Evolutionary conservation across 2,113 vertebrate genomes (phyloP).

Genomic region (Daboia siamensis): DNA sequence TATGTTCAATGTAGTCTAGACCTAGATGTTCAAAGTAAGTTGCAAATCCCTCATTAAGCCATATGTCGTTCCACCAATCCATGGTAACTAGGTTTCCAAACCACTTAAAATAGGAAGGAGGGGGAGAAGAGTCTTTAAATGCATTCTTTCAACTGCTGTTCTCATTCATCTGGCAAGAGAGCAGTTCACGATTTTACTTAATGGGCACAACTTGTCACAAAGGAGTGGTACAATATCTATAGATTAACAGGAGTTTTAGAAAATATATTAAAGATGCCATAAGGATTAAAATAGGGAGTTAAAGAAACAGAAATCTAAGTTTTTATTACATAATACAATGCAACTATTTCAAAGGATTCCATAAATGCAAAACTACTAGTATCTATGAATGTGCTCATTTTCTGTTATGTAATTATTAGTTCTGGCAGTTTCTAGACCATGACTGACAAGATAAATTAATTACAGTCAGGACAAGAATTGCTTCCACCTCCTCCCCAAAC

Average conservation of each 20-base stretch:
- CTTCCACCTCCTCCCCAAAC: neutral
- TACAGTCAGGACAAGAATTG: neutral
- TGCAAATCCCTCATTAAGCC: constrained; percentile 80
- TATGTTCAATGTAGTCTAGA: constrained; percentile 55
- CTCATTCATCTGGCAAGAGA: constrained; percentile 24
- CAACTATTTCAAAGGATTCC: neutral
- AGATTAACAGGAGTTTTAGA: constrained; percentile 13
- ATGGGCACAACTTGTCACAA: fast-evolving
- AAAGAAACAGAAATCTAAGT: constrained; percentile 12
- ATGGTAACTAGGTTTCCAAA: constrained; percentile 85
- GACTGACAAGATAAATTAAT: neutral
- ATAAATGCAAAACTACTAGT: neutral
- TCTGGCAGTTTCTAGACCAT: neutral
- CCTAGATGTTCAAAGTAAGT: constrained; percentile 70
- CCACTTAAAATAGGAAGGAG: constrained; percentile 69
- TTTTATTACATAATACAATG: neutral
- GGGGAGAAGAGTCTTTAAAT: constrained; percentile 18
- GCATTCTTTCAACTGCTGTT: constrained; percentile 1
- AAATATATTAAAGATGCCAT: neutral
- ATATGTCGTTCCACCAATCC: constrained; percentile 82
- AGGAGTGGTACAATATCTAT: neutral
- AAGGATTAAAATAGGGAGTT: neutral
- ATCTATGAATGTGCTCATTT: neutral
- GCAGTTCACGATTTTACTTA: neutral
- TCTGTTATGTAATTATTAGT: neutral